Conservation (phyloP, 2,113 vertebrate genomes). For the Microtus montanus region DNA sequence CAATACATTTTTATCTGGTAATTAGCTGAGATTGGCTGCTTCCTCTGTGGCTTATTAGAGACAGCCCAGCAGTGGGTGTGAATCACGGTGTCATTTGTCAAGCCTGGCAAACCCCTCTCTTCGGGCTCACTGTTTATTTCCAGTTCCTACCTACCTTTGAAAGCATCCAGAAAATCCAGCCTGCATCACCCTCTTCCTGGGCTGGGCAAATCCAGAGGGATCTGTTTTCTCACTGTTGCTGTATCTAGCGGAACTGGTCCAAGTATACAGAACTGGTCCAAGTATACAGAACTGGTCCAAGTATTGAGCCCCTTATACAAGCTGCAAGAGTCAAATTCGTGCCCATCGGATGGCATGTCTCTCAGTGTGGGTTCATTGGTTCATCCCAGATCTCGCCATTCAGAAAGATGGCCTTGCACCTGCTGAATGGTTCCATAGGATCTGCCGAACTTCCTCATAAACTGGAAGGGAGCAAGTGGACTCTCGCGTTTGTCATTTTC, state of each 20-base stretch:
- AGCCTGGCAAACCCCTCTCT: slow-evolving; percentile 84
- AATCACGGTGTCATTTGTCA: slow-evolving; percentile 91
- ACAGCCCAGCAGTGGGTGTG: slow-evolving; percentile 93
- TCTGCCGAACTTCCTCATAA: slow-evolving; percentile 65
- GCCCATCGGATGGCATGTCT: slow-evolving; percentile 67
- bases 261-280: too few species aligned
- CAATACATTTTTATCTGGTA: slow-evolving; percentile 96
- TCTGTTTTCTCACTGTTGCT: background rate
- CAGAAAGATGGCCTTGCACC: slow-evolving; percentile 58
- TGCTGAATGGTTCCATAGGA: slow-evolving; percentile 58
- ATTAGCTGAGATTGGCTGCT: slow-evolving; percentile 98
- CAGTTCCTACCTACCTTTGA: slow-evolving; percentile 72
- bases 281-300: slow-evolving; percentile 77
- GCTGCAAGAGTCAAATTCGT: slow-evolving; percentile 61
- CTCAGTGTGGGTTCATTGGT: slow-evolving; percentile 62
- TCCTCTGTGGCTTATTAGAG: slow-evolving; percentile 94
- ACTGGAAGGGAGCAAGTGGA: slow-evolving; percentile 65
- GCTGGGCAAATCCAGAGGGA: slow-evolving; percentile 70
- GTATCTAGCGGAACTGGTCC: slow-evolving; percentile 72
- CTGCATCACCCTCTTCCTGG: slow-evolving; percentile 64
- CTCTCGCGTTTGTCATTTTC: slow-evolving; percentile 63
- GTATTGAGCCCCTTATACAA: slow-evolving; percentile 76
- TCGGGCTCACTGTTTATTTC: slow-evolving; percentile 81
- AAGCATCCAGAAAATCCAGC: slow-evolving; percentile 77
- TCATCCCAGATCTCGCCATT: slow-evolving; percentile 52